Conservation (phyloP, 2,113 vertebrate genomes). For the Thomomys bottae region DNA sequence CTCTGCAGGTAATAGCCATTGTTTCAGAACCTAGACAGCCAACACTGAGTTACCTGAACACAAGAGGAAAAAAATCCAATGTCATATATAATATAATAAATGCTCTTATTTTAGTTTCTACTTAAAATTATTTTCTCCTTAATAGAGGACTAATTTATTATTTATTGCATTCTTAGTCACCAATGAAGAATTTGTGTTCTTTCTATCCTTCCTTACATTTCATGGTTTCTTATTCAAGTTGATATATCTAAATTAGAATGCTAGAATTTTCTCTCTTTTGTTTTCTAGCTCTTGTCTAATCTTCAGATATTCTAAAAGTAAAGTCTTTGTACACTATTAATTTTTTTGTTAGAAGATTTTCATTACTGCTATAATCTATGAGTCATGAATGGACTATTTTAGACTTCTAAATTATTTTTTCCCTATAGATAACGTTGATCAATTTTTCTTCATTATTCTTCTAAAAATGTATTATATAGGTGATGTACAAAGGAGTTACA, state of each 20-base stretch:
- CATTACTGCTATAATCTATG: background rate
- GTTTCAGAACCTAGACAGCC: background rate
- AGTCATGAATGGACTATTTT: background rate
- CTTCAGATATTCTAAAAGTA: no score
- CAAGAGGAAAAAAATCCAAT: conserved; percentile 5
- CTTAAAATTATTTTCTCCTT: background rate
- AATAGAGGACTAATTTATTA: background rate
- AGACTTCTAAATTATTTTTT: background rate
- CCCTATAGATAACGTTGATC: background rate
- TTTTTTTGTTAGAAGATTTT: background rate
- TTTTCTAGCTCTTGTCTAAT: background rate
- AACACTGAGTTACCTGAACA: background rate
- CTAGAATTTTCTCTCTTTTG: conserved; percentile 19
- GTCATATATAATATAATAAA: background rate
- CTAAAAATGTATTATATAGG: no score
- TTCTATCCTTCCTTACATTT: background rate
- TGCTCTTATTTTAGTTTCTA: background rate
- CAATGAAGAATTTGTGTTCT: background rate
- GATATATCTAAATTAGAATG: background rate
- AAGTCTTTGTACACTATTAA: background rate
- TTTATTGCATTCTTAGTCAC: no score
- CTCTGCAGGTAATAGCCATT: background rate
- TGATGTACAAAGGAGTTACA: no score
- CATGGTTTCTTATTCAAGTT: conserved; percentile 30
- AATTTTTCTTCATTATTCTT: no score